Evolutionary conservation across 2,888 invertebrate genomes (phyloP).

Genomic region (Crepidodera aurea): DNA sequence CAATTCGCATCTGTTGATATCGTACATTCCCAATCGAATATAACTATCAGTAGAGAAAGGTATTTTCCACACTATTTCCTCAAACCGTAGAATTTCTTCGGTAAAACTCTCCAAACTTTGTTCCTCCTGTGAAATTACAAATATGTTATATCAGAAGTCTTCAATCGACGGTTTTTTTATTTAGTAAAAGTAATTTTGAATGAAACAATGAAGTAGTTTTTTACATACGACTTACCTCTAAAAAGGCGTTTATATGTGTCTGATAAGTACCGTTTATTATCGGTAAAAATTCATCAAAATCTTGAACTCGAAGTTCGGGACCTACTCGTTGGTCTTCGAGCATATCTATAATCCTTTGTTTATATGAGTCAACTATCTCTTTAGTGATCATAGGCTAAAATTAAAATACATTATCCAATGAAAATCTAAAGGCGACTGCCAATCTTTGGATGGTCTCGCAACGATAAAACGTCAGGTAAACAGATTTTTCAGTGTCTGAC

Average conservation of each 20-base stretch:
- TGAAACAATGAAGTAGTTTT: too few relatives aligned
- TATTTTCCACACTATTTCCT: conserved; percentile 66
- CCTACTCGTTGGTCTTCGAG: conserved; percentile 77
- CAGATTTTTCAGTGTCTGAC: too few relatives aligned
- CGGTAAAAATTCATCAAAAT: conserved; percentile 82
- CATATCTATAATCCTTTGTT: conserved; percentile 68
- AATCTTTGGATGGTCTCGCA: too few relatives aligned
- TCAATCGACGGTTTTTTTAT: too few relatives aligned
- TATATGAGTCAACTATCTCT: conserved; percentile 72
- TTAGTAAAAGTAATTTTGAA: too few relatives aligned
- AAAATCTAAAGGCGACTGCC: too few relatives aligned
- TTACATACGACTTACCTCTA: conserved; percentile 60
- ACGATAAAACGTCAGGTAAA: too few relatives aligned
- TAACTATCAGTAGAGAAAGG: conserved; percentile 69
- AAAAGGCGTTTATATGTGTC: conserved; percentile 71
- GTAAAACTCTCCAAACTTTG: neutral
- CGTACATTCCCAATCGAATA: conserved; percentile 83
- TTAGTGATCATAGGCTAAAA: conserved; percentile 78
- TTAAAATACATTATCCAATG: too few relatives aligned
- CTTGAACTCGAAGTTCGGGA: conserved; percentile 75
- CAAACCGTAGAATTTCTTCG: neutral
- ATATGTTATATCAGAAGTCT: too few relatives aligned
- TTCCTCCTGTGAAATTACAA: neutral
- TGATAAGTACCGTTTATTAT: conserved; percentile 80
- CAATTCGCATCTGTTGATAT: conserved; percentile 81